Conservation (phyloP, 2,797 vertebrate genomes). For the Malurus splendens region DNA sequence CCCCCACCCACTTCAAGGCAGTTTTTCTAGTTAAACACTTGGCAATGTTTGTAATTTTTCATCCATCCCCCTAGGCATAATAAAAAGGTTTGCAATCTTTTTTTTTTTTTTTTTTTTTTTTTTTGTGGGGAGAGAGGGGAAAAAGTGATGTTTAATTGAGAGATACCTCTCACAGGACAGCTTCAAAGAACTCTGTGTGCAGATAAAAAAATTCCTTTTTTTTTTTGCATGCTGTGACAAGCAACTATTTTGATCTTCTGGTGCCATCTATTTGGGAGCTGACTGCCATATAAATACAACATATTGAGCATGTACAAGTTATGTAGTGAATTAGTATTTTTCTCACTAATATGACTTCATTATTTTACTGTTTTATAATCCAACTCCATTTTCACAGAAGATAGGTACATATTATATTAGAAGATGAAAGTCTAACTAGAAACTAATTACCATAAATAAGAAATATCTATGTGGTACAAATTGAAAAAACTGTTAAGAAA, state of each 20-base stretch:
- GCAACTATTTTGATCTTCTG: neutral
- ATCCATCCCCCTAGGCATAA: neutral
- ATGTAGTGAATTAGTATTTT: neutral
- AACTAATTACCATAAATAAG: too few species aligned
- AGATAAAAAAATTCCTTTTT: neutral
- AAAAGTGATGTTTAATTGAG: neutral
- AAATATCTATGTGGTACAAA: neutral
- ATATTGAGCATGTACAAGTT: neutral
- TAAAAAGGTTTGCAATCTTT: neutral
- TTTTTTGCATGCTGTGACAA: neutral
- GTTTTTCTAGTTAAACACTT: neutral
- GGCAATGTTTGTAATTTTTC: conserved; percentile 2
- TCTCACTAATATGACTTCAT: neutral
- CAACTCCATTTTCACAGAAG: neutral
- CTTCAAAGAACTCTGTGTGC: neutral
- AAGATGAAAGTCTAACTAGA: neutral
- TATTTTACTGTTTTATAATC: neutral
- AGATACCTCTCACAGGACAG: neutral
- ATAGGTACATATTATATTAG: neutral
- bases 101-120: neutral
- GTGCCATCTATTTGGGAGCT: neutral
- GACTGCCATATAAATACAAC: neutral
- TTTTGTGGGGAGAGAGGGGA: too few species aligned
- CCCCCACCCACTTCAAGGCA: neutral
- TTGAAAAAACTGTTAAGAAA: neutral